Evolutionary conservation across 2,888 invertebrate genomes (phyloP).

Genomic region (Drosophila antonietae): DNA sequence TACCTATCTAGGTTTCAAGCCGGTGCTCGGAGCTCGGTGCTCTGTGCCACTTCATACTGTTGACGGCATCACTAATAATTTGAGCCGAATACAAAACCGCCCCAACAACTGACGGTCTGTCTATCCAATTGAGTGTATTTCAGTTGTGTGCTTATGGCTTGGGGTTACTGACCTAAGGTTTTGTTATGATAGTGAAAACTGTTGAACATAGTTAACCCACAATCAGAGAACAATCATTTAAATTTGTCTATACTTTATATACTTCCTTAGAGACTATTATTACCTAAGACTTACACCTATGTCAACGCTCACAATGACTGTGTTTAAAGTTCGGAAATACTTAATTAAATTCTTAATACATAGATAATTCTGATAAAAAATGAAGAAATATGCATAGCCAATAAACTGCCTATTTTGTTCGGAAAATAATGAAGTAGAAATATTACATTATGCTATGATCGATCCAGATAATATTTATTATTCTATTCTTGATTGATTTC

Average conservation of each 20-base stretch:
- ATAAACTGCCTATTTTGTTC: background rate
- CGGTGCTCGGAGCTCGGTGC: background rate
- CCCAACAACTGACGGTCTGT: conserved; percentile 23
- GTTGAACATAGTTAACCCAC: conserved; percentile 42
- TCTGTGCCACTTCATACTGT: conserved; percentile 25
- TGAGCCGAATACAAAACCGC: conserved; percentile 43
- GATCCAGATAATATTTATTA: background rate
- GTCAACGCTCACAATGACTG: too few species aligned
- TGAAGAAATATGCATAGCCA: background rate
- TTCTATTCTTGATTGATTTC: background rate
- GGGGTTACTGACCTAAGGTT: conserved; percentile 71
- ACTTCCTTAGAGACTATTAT: background rate
- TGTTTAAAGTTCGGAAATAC: too few species aligned
- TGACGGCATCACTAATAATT: conserved; percentile 57
- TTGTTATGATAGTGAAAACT: conserved; percentile 60
- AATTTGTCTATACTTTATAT: background rate
- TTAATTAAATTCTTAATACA: too few species aligned
- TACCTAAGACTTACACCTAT: background rate
- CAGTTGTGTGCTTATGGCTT: conserved; percentile 22
- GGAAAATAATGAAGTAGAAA: background rate
- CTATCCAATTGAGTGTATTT: conserved; percentile 5
- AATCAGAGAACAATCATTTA: background rate
- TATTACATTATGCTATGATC: background rate
- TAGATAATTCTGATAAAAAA: too few species aligned
- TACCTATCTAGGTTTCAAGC: conserved; percentile 34